A percentile compares a stretch with the other conserved stretches of the same genome.
phyloP scores from a whole-genome alignment of 1,140 invertebrate species.

The Glossosoma conforme region DNA sequence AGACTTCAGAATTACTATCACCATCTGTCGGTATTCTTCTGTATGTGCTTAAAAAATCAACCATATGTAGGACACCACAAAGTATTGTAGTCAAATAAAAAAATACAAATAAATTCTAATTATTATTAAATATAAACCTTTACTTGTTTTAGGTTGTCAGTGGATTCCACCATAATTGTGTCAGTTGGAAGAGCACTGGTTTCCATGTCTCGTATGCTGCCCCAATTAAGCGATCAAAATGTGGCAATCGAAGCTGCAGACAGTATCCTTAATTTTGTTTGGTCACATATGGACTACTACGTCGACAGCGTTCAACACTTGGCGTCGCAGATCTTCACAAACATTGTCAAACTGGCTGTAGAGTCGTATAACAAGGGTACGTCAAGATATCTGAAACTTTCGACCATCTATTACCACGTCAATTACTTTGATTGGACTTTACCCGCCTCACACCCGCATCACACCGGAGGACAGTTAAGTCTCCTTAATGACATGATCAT shows the following conservation, averaged over 20 bases:
- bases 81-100: neutral
- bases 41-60: too few relatives aligned
- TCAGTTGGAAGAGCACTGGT: constrained; percentile 37
- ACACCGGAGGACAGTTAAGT: too few relatives aligned
- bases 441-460: too few relatives aligned
- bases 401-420: constrained; percentile 4
- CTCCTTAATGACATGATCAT: too few relatives aligned
- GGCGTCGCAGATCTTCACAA: constrained; percentile 39
- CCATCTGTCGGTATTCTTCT: too few relatives aligned
- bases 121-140: constrained; percentile 2
- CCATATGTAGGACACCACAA: too few relatives aligned
- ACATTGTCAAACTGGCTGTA: constrained; percentile 41
- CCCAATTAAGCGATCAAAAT: constrained; percentile 14
- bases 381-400: too few relatives aligned
- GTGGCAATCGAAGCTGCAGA: constrained; percentile 30
- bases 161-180: constrained; percentile 39
- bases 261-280: constrained; percentile 38
- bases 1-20: too few relatives aligned
- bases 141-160: constrained; percentile 36
- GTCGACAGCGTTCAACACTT: constrained; percentile 56
- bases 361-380: constrained; percentile 35
- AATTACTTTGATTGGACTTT: too few relatives aligned
- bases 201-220: constrained; percentile 36
- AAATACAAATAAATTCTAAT: constrained; percentile 2
- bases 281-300: constrained; percentile 50